Evolutionary conservation across 2,888 invertebrate species (phyloP).

Genomic region (Phengaris arion): DNA sequence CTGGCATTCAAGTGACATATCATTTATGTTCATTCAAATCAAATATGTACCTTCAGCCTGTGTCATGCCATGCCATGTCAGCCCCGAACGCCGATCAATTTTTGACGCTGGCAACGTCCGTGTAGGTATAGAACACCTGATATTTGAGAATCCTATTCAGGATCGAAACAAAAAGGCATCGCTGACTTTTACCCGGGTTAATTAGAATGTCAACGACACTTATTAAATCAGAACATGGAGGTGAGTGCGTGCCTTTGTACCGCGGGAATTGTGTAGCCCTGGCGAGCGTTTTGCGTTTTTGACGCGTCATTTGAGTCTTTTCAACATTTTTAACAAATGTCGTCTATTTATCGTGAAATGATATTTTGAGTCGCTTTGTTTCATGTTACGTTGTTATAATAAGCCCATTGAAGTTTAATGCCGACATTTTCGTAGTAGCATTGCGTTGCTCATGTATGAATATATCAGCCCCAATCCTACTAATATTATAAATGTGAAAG

Average conservation of each 20-base stretch:
- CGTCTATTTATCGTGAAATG: constrained; percentile 17
- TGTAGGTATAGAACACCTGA: constrained; percentile 24
- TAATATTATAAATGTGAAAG: too few relatives aligned
- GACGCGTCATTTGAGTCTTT: constrained; percentile 38
- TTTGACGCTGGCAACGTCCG: constrained; percentile 7
- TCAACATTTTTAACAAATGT: constrained; percentile 28
- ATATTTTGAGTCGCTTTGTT: constrained; percentile 24
- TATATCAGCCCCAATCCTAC: background rate
- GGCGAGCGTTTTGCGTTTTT: constrained; percentile 32
- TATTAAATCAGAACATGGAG: constrained; percentile 64
- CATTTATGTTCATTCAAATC: background rate
- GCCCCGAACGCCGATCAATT: constrained; percentile 12
- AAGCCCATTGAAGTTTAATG: background rate
- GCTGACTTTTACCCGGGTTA: constrained; percentile 71
- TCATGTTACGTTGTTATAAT: constrained; percentile 8
- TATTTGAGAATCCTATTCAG: constrained; percentile 58
- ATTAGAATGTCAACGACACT: constrained; percentile 76
- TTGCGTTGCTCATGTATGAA: background rate
- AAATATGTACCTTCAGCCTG: background rate
- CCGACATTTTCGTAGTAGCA: background rate
- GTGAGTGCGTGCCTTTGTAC: constrained; percentile 36
- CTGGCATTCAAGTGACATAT: background rate
- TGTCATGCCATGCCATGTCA: too few relatives aligned
- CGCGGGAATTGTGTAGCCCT: constrained; percentile 38
- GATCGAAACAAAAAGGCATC: constrained; percentile 59